These are phyloP conservation scores for Pithys albifrons DNA, from an alignment of 2,113 vertebrate genomes.

Conservation along the genomic window DNA sequence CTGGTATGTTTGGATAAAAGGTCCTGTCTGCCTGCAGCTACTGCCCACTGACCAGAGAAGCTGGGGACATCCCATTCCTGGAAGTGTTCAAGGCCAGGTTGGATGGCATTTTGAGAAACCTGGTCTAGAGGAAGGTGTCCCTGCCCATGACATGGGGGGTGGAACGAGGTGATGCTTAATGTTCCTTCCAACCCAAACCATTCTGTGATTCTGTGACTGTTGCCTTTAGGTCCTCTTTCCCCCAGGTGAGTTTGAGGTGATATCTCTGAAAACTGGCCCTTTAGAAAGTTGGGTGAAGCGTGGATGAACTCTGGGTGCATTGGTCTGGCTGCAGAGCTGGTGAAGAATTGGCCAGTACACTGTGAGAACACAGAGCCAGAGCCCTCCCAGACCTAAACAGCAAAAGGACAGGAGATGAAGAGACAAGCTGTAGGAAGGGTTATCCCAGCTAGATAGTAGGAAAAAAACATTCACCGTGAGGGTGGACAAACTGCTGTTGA, in stretches of 20 bases:
- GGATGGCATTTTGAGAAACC: not conserved
- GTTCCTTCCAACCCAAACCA: not conserved
- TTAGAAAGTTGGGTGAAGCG: not conserved
- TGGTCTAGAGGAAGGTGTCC: not conserved
- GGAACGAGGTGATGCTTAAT: not conserved
- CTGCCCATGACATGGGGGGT: not conserved
- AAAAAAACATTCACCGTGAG: not conserved
- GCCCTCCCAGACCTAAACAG: not conserved
- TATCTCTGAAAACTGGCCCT: not conserved
- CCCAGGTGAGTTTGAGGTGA: not conserved
- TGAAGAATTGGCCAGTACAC: not conserved
- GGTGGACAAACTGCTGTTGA: not conserved
- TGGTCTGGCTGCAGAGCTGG: not conserved
- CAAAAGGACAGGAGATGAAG: not conserved
- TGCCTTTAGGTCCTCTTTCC: not conserved
- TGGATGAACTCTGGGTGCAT: not conserved
- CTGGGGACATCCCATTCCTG: not conserved
- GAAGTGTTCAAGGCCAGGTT: not conserved
- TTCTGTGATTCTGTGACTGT: not conserved
- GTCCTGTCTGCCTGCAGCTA: not conserved
- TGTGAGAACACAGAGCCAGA: not conserved
- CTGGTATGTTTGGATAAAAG: not conserved
- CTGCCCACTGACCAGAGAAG: not conserved
- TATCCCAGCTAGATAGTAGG: rapidly evolving
- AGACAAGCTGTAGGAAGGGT: not conserved